Evolutionary conservation across 2,797 vertebrate species (phyloP), one percentile per base, ranked within the genome.

Genomic region (Sebastes alutus): DNA sequence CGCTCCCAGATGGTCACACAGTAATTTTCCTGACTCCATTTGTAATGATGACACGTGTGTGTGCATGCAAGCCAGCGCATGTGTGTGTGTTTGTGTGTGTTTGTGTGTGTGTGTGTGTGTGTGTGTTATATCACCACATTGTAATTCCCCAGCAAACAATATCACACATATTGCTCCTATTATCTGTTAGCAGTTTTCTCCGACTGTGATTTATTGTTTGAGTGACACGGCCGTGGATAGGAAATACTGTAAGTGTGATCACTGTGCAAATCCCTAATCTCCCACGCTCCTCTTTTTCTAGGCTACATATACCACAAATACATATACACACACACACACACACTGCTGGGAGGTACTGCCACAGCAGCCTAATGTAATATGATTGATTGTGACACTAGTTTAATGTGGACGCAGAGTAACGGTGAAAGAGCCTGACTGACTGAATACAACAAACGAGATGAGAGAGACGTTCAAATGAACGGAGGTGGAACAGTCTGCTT

Each of bases 341-440:
- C 33, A 35, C 33, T 2, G 42, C 42, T 46, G 14, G 18, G 46
- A 49, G 46, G 18, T 49, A 8, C 18, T 20, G 46, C 42, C 14
- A 13, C 65, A 70, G 42, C 64, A 54, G 67, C 62, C 46, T 72
- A 60, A 72, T 77, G 42, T 74, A 79, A 82, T 59, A 75, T 81
- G 71, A 91, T 75, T 75, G 77, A 76, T 35, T 58, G 38, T 83
- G 87, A 80, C 78, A 78, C 20, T 63, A 25, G 81, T 84, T 83
- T 85, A 82, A 84, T 89, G 63, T 75, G 61, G 65, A 83, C 68
- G 38, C 13, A 4, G 71, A 75, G 56, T 38, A 78, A 85, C 35
- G 20, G 62, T 81, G 81, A 87, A 59, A 35, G 46, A 65, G 55
- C 33, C 72, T 59, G 75, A 80, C 35, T 38, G 35, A 46, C 42